These are phyloP conservation scores for Peromyscus melanophrys DNA, from an alignment of 2,797 vertebrate genomes.

Conservation along the genomic window DNA sequence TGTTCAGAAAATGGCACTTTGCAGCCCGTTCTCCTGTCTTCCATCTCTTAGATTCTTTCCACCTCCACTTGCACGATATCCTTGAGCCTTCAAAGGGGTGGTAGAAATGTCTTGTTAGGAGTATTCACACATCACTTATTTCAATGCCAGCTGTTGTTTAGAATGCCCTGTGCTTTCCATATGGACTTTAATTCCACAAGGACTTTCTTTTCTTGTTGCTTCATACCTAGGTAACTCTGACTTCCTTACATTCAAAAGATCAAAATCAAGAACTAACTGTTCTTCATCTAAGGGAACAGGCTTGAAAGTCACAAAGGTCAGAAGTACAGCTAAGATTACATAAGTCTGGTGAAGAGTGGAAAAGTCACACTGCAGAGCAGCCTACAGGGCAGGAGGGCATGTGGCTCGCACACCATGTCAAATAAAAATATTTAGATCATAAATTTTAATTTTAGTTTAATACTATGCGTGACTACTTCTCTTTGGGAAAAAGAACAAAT, in stretches of 20 bases:
- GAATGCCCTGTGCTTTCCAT: background rate
- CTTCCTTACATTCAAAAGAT: background rate
- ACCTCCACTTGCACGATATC: background rate
- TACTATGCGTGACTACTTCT: conserved; percentile 13
- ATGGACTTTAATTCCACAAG: background rate
- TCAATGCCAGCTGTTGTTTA: background rate
- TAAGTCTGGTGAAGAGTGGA: background rate
- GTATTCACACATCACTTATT: background rate
- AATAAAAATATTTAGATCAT: conserved; percentile 45
- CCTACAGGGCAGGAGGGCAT: background rate
- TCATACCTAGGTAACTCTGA: background rate
- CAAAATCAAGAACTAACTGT: background rate
- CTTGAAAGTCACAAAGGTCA: background rate
- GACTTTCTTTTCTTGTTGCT: background rate
- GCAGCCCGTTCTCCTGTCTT: background rate
- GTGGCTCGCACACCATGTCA: background rate
- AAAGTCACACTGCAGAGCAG: background rate
- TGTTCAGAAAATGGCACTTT: background rate
- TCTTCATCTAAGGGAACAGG: background rate
- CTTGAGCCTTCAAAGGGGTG: background rate
- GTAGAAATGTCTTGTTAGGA: background rate
- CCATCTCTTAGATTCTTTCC: background rate
- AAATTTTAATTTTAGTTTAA: conserved; percentile 37
- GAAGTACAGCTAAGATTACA: background rate
- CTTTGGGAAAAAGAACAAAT: conserved; percentile 50